Base-by-base conservation (phyloP, 2,113 vertebrate species). In the Centropus unirufus region DNA sequence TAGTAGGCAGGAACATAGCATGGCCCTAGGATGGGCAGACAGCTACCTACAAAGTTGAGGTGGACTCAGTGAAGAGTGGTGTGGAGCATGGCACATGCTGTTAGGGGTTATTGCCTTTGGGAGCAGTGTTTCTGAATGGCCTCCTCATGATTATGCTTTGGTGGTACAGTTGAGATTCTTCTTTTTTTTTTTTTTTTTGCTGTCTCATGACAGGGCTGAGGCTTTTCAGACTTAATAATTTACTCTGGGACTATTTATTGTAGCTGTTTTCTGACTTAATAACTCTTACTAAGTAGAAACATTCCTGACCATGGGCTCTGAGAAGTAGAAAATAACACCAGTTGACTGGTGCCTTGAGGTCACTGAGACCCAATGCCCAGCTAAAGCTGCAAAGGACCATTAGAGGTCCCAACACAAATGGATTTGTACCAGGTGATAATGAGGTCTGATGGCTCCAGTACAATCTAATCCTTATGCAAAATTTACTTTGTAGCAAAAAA, bases 381-480 rank as follows among this genome's bases (percentile, higher is more conserved):
- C 76, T 92, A 39, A 77, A 66, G 83, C 73, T 81, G 52, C 16
- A 34, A n/a, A 58, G 73, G 52, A 63, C 52, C 34, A 12, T 52
- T 68, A 42, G 32, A 93, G 68, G 76, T 72, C 90, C 76, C 13
- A 63, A 57, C 7, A 4, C 64, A 83, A 59, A 46, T 70, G 92
- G 69, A 29, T 89, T 95, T 90, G 55, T 58, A 90, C 82, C 72
- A 70, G 67, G 66, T 70, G 75, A 83, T 87, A 87, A 90, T 67
- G 47, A 49, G 47, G 52, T 77, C 83, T 73, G 64, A 8, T 15
- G 63, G 75, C 55, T 86, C 27, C 78, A 86, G 75, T 32, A 55
- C 5, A 1, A 47, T 46, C 29, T 79, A 69, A 72, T 79, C 78
- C 39, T 66, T 49, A 29, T 66, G 52, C 21, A 44, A 62, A 55